These are phyloP conservation scores for Darevskia mixta DNA, from an alignment of 2,797 vertebrate genomes.

Conservation along the genomic window DNA sequence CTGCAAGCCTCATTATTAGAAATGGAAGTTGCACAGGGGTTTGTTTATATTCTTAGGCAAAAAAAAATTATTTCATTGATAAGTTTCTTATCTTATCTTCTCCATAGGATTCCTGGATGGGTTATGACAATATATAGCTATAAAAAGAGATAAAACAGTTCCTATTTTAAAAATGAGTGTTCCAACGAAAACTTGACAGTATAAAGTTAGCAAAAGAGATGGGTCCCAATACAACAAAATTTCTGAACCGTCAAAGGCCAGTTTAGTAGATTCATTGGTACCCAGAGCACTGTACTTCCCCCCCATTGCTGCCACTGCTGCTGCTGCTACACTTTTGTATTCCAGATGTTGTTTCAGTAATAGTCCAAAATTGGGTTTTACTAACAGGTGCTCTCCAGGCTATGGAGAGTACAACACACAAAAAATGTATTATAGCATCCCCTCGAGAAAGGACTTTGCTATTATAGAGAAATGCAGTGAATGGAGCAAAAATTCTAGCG, in stretches of 20 bases:
- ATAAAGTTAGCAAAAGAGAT: too few relatives aligned
- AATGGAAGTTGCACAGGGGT: not conserved
- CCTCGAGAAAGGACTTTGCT: slow-evolving; percentile 60
- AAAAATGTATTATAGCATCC: slow-evolving; percentile 64
- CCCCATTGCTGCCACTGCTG: too few relatives aligned
- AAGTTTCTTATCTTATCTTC: too few relatives aligned
- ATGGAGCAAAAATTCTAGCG: slow-evolving; percentile 67
- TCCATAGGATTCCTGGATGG: too few relatives aligned
- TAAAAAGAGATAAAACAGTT: too few relatives aligned
- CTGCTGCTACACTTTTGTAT: not conserved
- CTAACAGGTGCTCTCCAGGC: slow-evolving; percentile 61
- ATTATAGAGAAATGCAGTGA: slow-evolving; percentile 46
- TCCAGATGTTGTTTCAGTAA: slow-evolving; percentile 49
- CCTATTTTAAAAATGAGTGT: too few relatives aligned
- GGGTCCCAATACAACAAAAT: too few relatives aligned
- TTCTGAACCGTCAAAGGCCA: too few relatives aligned
- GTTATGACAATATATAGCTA: too few relatives aligned
- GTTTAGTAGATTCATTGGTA: too few relatives aligned
- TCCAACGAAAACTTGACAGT: too few relatives aligned
- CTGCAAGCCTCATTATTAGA: not conserved
- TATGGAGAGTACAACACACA: slow-evolving; percentile 60
- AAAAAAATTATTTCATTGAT: not conserved
- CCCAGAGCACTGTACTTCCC: not conserved
- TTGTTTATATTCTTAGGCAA: slow-evolving; percentile 2
- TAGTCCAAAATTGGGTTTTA: slow-evolving; percentile 58